Percentiles rank a stretch among this genome's conserved stretches.
phyloP scores from a whole-genome alignment of 2,797 vertebrate genomes.

The Enteromius trimaculatus region DNA sequence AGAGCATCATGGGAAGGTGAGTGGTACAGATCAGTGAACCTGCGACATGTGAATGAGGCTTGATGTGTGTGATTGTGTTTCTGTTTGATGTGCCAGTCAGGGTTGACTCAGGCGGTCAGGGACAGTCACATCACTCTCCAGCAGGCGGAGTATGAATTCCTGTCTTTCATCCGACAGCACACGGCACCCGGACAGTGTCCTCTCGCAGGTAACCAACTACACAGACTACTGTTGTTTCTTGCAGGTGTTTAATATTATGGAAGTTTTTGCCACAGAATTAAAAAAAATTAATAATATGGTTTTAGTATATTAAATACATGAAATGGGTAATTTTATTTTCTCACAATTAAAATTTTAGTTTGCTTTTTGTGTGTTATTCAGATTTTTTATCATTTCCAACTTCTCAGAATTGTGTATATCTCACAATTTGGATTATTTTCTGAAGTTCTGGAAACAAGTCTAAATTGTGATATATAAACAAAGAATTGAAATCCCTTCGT shows the following conservation, averaged over 20 bases:
- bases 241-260: background rate
- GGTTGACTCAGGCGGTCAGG: constrained; percentile 91
- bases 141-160: constrained; percentile 94
- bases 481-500: background rate
- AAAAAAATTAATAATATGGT: background rate
- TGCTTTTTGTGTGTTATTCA: too few species aligned
- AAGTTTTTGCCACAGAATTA: background rate
- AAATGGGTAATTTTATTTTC: too few species aligned
- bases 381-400: too few species aligned
- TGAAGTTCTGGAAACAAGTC: background rate
- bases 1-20: constrained; percentile 94
- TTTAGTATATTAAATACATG: background rate
- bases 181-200: constrained; percentile 93
- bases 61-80: background rate
- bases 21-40: constrained; percentile 35
- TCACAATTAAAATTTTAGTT: too few species aligned
- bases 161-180: constrained; percentile 92
- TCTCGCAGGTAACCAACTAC: constrained; percentile 83
- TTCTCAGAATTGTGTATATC: background rate
- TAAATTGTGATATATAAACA: background rate
- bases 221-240: background rate
- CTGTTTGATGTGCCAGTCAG: constrained; percentile 85
- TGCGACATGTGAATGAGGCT: background rate
- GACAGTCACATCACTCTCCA: constrained; percentile 88
- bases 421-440: background rate